Conservation (phyloP, 1,140 invertebrate genomes). For the Drosophila kikkawai region DNA sequence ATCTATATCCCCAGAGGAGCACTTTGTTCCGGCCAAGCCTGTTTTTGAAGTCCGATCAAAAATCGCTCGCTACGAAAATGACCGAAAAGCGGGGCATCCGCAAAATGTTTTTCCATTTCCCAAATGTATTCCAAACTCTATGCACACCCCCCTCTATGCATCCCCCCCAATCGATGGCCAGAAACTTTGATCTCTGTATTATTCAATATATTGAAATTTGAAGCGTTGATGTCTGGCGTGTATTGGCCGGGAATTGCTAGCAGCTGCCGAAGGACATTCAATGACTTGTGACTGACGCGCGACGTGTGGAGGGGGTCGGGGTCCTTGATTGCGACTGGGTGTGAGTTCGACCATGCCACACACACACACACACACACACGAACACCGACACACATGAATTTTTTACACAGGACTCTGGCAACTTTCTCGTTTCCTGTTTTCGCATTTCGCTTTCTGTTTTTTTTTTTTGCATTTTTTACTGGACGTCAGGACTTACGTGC, state of each 20-base stretch:
- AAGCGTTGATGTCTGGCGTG: constrained; percentile 47
- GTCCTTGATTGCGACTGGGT: constrained; percentile 16
- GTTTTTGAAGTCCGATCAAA: constrained; percentile 38
- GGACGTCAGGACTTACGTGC: constrained; percentile 78
- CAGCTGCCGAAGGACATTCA: constrained; percentile 66
- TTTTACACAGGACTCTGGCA: constrained; percentile 63
- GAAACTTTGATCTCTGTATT: constrained; percentile 62
- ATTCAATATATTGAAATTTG: constrained; percentile 66
- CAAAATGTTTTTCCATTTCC: constrained; percentile 44
- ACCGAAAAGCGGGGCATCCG: constrained; percentile 10
- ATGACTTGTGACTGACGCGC: constrained; percentile 59
- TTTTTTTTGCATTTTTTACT: constrained; percentile 77
- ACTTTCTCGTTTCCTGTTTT: constrained; percentile 68
- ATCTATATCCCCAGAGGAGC: constrained; percentile 4
- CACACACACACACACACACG: constrained; percentile 42
- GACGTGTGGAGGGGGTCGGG: constrained; percentile 5
- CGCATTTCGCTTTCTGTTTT: constrained; percentile 40
- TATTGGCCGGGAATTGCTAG: constrained; percentile 63
- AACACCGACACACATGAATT: constrained; percentile 64
- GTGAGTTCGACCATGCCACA: constrained; percentile 60
- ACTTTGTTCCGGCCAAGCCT: background rate
- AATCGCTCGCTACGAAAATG: constrained; percentile 22
- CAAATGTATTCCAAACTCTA: constrained; percentile 37
- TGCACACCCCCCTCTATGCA: too few species aligned
- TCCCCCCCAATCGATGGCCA: constrained; percentile 3